phyloP scores from a whole-genome alignment of 1,140 invertebrate species.

The Cherax destructor region DNA sequence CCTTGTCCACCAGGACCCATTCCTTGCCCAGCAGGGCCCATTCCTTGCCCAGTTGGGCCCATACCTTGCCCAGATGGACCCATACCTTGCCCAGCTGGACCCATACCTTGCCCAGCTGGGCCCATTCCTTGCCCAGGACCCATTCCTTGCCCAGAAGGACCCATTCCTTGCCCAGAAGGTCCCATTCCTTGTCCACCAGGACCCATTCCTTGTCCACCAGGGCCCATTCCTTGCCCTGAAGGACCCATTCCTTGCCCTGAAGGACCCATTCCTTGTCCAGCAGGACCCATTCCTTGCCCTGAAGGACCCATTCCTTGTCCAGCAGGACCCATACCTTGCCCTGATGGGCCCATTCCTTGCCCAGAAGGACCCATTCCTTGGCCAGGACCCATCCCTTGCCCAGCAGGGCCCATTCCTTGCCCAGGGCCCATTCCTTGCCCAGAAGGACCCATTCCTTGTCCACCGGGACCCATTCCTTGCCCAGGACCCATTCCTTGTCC shows the following conservation, averaged over 20 bases:
- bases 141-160: slow-evolving; percentile 49
- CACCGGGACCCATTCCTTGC: slow-evolving; percentile 51
- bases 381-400: slow-evolving; percentile 77
- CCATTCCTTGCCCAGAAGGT: slow-evolving; percentile 27
- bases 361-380: slow-evolving; percentile 50
- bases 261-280: slow-evolving; percentile 37
- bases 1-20: slow-evolving; percentile 14
- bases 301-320: slow-evolving; percentile 38
- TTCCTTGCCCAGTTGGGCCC: not conserved
- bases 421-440: slow-evolving; percentile 38
- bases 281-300: not conserved
- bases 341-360: not conserved
- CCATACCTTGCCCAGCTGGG: slow-evolving; percentile 23
- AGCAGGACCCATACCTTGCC: slow-evolving; percentile 49
- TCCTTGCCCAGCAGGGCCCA: not conserved
- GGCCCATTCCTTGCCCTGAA: slow-evolving; percentile 27
- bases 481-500: slow-evolving; percentile 36
- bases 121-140: slow-evolving; percentile 55
- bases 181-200: slow-evolving; percentile 54
- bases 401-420: slow-evolving; percentile 73
- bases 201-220: slow-evolving; percentile 28
- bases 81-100: not conserved
- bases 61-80: slow-evolving; percentile 55
- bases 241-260: slow-evolving; percentile 50
- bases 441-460: slow-evolving; percentile 39